phyloP scores from a whole-genome alignment of 2,888 invertebrate genomes.

The Drosophila hawaiiensis region DNA sequence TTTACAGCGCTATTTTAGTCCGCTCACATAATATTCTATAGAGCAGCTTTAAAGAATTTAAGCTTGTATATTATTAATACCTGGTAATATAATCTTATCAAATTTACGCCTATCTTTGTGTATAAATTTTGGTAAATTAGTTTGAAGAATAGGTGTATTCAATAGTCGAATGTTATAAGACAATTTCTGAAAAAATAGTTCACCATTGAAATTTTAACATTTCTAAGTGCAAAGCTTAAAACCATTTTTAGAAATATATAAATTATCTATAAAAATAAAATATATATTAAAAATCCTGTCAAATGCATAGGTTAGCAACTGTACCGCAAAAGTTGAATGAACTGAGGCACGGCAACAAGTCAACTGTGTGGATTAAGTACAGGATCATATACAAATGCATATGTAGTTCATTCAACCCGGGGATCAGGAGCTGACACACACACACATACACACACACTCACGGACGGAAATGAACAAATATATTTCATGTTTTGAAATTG shows the following conservation, averaged over 20 bases:
- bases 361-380: conserved; percentile 26
- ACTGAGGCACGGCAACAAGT: conserved; percentile 49
- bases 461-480: conserved; percentile 64
- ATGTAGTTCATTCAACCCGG: conserved; percentile 70
- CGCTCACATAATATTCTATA: not conserved
- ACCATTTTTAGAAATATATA: not conserved
- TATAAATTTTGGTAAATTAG: not conserved
- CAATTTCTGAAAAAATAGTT: not conserved
- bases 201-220: not conserved
- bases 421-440: conserved; percentile 12
- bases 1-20: not conserved
- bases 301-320: not conserved
- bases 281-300: not conserved
- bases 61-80: not conserved
- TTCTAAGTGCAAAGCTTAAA: not conserved
- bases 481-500: conserved; percentile 75
- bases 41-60: not conserved
- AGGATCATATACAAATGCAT: conserved; percentile 40
- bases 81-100: not conserved
- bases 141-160: not conserved
- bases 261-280: not conserved
- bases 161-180: not conserved
- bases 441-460: not conserved
- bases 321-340: conserved; percentile 43
- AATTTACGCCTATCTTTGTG: not conserved